Evolutionary conservation across 35 echinoderm and acorn worm genomes (phyloP), one percentile per base, ranked within the genome.

Genomic region (Ophiothrix spiculata): DNA sequence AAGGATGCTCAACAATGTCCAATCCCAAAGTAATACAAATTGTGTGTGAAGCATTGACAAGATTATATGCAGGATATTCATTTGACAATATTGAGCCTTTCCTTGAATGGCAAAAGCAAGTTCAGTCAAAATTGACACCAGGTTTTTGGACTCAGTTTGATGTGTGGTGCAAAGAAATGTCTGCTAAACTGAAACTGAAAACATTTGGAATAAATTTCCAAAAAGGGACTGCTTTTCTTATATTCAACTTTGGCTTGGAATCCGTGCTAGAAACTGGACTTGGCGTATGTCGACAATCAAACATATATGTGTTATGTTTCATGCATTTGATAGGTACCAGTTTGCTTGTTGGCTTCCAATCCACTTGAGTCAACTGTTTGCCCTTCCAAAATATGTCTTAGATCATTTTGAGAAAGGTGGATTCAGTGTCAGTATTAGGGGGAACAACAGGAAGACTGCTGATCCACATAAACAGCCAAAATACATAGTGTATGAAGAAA

Each of bases 311-410:
- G 75, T 80, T 23, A 37, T 93, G 11, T 87, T 93, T 32, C 73
- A 83, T 84, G 91, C 85, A 14, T 93, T 87, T 79, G 91, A 93
- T 41, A 74, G 91, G 0, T 39, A 76, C 19, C 88, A 87, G 33
- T 88, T 88, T 42, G 39, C 86, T 29, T 39, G 64, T 29, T 83
- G 88, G 23, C 84, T 93, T 35, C 86, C 86, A 6, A 25, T 87
- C 11, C 90, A 92, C 83, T 34, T 92, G 0, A 35, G 45, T 75
- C 54, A 83, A 25, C 17, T 92, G 31, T 37, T 77, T 39, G 64
- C 64, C 25, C 73, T 92, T 31, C 90, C 85, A 19, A 13, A 76
- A 32, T 77, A 81, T 29, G 40, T 92, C 36, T 10, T 87, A 0
- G 33, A 39, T 31, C 41, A 79, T 12, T 88, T 93, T 17, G 35